Evolutionary conservation across 2,888 invertebrate species (phyloP), one percentile per base, ranked within the genome.

Genomic region (Dugesia japonica): DNA sequence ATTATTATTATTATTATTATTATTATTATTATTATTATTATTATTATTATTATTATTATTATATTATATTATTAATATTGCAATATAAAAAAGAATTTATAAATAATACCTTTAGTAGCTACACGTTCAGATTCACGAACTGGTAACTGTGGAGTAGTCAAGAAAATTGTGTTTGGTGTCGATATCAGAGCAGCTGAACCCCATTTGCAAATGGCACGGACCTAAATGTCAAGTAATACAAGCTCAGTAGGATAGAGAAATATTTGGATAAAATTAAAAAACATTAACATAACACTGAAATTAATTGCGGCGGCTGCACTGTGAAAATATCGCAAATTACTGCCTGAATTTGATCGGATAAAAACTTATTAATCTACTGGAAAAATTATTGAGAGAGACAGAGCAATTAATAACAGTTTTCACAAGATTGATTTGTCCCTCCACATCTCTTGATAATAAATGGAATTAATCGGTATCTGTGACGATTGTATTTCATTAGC

Each of bases 91-190:
- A n/a, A n/a, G n/a, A n/a, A n/a, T n/a, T n/a, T n/a, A n/a, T n/a
- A n/a, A n/a, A n/a, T n/a, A n/a, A n/a, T 56, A 56, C 56, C 56
- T 23, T 56, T 56, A 23, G 9, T 20, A 56, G 17, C 56, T 1
- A 56, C 56, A 7, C 56, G 56, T 56, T 56, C 56, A 23, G 56
- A 56, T 23, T 56, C 56, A 20, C 56, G 4, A 23, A 56, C 23
- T 56, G 56, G 56, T 7, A 56, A n/a, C n/a, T 56, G 56, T 1
- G 75, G 75, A 27, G 75, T 75, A 20, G 75, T 75, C 27, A 75
- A 23, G 28, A 75, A 75, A n/a, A 75, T n/a, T 28, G 75, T 75
- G 56, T 75, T 75, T 20, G 75, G 75, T 20, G 75, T 42, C 20
- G 75, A 75, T 71, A 27, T 42, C 20, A 75, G 75, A 56, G 56